Percentiles rank a stretch among this genome's conserved stretches.
phyloP scores from a whole-genome alignment of 1,140 invertebrate genomes.

The Brachionus rubens region DNA sequence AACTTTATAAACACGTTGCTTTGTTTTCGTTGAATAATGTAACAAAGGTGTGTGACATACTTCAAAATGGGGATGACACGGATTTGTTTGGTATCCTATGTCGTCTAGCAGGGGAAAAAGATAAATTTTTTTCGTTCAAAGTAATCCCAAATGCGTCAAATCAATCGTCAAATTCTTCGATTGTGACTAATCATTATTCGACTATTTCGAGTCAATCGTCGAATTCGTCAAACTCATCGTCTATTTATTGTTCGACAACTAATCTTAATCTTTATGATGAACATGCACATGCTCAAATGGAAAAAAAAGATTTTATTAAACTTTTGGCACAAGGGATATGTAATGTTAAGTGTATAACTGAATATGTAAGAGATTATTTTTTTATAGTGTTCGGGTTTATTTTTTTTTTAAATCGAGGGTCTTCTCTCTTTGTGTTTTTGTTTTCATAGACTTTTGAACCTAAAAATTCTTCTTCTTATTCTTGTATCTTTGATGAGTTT shows the following conservation, averaged over 20 bases:
- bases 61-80: constrained; percentile 71
- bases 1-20: constrained; percentile 84
- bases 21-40: constrained; percentile 80
- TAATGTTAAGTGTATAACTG: constrained; percentile 61
- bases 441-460: constrained; percentile 20
- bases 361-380: constrained; percentile 62
- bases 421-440: too few species aligned
- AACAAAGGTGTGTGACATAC: constrained; percentile 82
- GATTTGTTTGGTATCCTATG: constrained; percentile 45
- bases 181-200: constrained; percentile 8
- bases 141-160: not conserved
- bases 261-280: constrained; percentile 79
- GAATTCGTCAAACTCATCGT: constrained; percentile 11
- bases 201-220: constrained; percentile 19
- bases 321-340: constrained; percentile 76
- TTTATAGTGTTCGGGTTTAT: too few species aligned
- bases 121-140: constrained; percentile 45
- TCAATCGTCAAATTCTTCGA: not conserved
- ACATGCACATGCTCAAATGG: constrained; percentile 67
- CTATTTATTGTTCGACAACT: constrained; percentile 64
- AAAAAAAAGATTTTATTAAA: constrained; percentile 75
- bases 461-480: constrained; percentile 15
- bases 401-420: too few species aligned
- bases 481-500: constrained; percentile 25
- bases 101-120: not conserved